Evolutionary conservation across 92 coral and sea anemone genomes (phyloP).

Genomic region (Parazoanthus atlanticus): DNA sequence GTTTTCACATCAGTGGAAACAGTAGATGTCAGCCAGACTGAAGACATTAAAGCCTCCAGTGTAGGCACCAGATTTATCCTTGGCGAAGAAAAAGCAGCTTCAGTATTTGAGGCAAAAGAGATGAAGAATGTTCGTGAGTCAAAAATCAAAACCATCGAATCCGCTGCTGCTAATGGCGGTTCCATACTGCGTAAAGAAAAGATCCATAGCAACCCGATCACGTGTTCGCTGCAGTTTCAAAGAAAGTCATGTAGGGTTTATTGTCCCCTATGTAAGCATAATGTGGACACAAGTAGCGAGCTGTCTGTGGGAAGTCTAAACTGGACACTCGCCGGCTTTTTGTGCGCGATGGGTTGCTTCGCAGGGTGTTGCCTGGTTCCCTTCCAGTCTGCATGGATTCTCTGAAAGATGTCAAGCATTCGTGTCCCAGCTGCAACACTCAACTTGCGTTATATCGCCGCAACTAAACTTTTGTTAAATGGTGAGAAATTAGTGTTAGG

Average conservation of each 20-base stretch:
- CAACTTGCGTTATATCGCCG: neutral
- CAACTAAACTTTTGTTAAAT: neutral
- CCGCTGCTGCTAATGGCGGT: neutral
- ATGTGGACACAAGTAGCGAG: neutral
- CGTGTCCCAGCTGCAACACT: conserved; percentile 8
- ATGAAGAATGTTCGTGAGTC: neutral
- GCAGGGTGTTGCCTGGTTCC: conserved; percentile 20
- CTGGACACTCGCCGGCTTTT: conserved; percentile 3
- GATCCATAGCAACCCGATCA: neutral
- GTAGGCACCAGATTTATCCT: neutral
- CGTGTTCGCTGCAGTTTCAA: conserved; percentile 7
- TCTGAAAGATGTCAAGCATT: conserved; percentile 19
- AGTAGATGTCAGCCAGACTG: neutral
- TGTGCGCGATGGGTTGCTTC: conserved; percentile 14
- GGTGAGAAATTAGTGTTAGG: too few species aligned
- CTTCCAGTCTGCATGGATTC: conserved; percentile 19
- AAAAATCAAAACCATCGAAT: neutral
- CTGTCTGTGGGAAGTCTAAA: conserved; percentile 7
- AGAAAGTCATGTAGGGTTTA: neutral
- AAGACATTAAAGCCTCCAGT: neutral
- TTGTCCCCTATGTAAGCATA: neutral
- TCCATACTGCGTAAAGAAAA: neutral
- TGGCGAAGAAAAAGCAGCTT: neutral
- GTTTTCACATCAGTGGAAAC: neutral
- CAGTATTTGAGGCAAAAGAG: neutral